Base-by-base conservation (phyloP, 2,113 vertebrate genomes). In the Danio rerio region DNA sequence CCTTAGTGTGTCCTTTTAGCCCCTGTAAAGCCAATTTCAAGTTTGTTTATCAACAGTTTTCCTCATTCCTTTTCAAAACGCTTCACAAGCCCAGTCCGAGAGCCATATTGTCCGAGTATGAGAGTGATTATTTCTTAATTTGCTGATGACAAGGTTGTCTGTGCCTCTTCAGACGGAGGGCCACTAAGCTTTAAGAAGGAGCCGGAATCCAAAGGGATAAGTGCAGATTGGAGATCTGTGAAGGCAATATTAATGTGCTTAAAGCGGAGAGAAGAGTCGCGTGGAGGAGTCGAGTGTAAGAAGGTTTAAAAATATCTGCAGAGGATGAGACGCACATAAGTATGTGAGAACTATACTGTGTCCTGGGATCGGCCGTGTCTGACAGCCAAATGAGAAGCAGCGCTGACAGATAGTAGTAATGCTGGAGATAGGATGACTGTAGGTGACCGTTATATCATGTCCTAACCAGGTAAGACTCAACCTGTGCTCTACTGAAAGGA, bases 181-280 rank as follows among this genome's bases (percentile, higher is more conserved):
- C 75, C 66, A 74, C 78, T 79, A 84, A 87, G 83, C 80, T 69
- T 79, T 65, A 31, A 62, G 70, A 75, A 75, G n/a, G 62, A 78
- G 72, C 70, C 45, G 72, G 81, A 83, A 86, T 83, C 72, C 47
- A 70, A 71, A 72, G 70, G 83, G 83, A 84, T 84, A 81, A 82
- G 83, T 82, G 65, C 58, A 84, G 85, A 81, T 84, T 83, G 87
- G 61, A 86, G 85, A 84, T 86, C 86, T 84, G 81, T 43, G 59
- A 72, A 84, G 87, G 87, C 82, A 78, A 84, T 83, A 83, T 83
- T 86, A 86, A 88, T 86, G 81, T 84, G 80, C 87, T 84, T 84
- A 84, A 65, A 78, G 85, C 31, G n/a, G 50, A 83, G 53, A 62
- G 83, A 77, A 77, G 80, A 82, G 84, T 65, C 62, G 70, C 82